Evolutionary conservation across 2,797 vertebrate species (phyloP).

Genomic region (Dendrocincla tyrannina): DNA sequence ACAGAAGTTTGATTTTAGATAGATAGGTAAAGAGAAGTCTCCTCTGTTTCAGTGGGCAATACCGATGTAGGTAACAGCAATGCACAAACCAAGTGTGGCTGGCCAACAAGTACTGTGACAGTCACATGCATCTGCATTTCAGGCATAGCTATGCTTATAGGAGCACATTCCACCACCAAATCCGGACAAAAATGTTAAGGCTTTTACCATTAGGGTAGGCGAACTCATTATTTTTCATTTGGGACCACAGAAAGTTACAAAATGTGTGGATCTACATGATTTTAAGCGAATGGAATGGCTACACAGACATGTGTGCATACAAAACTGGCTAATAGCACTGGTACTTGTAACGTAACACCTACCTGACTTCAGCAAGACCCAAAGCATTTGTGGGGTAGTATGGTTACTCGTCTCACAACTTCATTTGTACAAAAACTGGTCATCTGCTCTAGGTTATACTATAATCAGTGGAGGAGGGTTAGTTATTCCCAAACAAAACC

Average conservation of each 20-base stretch:
- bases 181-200: slow-evolving; percentile 29
- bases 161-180: slow-evolving; percentile 9
- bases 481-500: not conserved
- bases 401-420: not conserved
- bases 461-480: not conserved
- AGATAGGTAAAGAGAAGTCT: not conserved
- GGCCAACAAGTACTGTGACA: not conserved
- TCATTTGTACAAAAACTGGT: not conserved
- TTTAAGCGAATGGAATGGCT: not conserved
- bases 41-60: not conserved
- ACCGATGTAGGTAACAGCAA: not conserved
- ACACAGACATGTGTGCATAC: not conserved
- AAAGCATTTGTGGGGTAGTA: not conserved
- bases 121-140: not conserved
- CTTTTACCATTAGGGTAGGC: not conserved
- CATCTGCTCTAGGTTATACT: not conserved
- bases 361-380: not conserved
- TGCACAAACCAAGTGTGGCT: not conserved
- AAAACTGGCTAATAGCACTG: not conserved
- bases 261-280: not conserved
- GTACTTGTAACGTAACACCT: not conserved
- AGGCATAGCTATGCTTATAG: not conserved
- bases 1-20: not conserved
- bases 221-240: not conserved
- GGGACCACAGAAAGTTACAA: not conserved